Evolutionary conservation across 2,113 vertebrate species (phyloP).

Genomic region (Gymnocephalus cernua): DNA sequence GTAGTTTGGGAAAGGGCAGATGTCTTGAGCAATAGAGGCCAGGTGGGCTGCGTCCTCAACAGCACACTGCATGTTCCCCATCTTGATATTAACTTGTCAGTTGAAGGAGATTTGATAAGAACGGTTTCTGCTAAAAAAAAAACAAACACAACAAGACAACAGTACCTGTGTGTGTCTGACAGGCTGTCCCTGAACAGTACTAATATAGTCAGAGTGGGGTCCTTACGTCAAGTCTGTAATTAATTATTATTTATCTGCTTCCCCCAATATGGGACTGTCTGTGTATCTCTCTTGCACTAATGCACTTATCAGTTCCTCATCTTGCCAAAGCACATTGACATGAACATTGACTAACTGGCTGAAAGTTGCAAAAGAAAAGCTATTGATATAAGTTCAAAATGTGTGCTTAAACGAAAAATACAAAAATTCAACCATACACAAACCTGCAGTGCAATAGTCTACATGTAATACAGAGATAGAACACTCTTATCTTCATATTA

Average conservation of each 20-base stretch:
- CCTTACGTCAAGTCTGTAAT: not conserved
- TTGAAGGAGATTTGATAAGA: not conserved
- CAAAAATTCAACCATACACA: not conserved
- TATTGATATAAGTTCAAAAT: not conserved
- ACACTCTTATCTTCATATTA: not conserved
- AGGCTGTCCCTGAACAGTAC: not conserved
- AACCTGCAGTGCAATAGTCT: not conserved
- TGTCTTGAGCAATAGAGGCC: slow-evolving; percentile 19
- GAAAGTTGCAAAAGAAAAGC: not conserved
- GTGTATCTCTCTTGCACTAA: not conserved
- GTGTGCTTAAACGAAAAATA: not conserved
- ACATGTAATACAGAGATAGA: not conserved
- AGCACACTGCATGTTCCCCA: slow-evolving; percentile 23
- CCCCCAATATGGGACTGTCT: not conserved
- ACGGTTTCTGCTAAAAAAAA: not conserved
- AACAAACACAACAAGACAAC: not conserved
- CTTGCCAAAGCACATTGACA: not conserved
- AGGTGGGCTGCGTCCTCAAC: not conserved
- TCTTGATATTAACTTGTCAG: not conserved
- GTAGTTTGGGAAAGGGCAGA: slow-evolving; percentile 60
- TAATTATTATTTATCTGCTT: not conserved
- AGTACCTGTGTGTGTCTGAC: not conserved
- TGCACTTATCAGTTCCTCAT: not conserved
- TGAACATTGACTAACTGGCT: not conserved
- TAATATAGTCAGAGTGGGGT: not conserved